Conservation (phyloP, 2,113 vertebrate genomes). For the Apus apus region DNA sequence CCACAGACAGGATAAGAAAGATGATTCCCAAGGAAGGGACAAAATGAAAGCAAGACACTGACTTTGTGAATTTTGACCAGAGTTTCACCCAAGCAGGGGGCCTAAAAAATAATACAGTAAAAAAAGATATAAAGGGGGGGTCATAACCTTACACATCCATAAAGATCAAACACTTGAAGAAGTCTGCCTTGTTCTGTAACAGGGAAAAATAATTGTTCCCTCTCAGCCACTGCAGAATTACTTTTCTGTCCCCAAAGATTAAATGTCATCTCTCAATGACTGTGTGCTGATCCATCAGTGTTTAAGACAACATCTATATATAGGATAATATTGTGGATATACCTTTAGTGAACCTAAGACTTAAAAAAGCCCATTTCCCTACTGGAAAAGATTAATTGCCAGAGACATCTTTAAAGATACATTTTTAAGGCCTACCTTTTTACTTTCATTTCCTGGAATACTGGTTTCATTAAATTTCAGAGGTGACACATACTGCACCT, state of each 20-base stretch:
- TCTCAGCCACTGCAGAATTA: background rate
- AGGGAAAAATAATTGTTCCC: background rate
- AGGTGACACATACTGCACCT: constrained; percentile 22
- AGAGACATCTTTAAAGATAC: background rate
- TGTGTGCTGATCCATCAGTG: background rate
- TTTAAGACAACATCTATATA: background rate
- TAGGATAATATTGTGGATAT: background rate
- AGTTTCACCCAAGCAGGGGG: background rate
- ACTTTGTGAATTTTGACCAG: background rate
- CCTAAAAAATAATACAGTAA: background rate
- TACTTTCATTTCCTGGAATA: constrained; percentile 40
- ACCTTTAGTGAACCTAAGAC: background rate
- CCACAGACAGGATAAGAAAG: background rate
- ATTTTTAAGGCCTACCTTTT: background rate
- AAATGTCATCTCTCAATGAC: background rate
- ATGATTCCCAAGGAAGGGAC: background rate
- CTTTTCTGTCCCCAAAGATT: background rate
- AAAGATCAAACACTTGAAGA: background rate
- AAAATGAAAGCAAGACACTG: background rate
- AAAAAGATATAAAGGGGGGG: background rate
- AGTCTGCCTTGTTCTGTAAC: background rate
- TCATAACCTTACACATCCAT: background rate
- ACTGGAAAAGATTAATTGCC: background rate
- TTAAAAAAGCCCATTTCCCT: background rate
- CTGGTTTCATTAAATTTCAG: constrained; percentile 38